Evolutionary conservation across 2,888 invertebrate genomes (phyloP).

Genomic region (Pollenia griseotomentosa): DNA sequence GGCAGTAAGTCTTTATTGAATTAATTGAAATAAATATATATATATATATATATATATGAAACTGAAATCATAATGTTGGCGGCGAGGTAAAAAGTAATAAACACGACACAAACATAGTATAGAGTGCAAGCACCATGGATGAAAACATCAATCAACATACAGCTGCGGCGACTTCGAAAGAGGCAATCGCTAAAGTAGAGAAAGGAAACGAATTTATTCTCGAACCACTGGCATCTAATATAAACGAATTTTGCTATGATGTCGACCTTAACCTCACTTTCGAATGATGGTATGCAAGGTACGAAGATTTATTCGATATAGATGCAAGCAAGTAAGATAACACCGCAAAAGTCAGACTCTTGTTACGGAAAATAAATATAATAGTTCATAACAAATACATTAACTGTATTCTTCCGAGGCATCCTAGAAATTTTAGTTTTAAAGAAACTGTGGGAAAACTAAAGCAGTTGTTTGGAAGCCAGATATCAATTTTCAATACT

Average conservation of each 20-base stretch:
- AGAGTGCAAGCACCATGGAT: too few species aligned
- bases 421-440: slow-evolving; percentile 58
- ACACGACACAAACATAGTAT: too few species aligned
- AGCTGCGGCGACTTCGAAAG: not conserved
- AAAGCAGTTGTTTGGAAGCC: slow-evolving; percentile 13
- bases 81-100: too few species aligned
- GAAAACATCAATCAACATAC: not conserved
- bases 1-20: too few species aligned
- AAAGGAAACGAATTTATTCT: slow-evolving; percentile 55
- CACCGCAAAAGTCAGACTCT: slow-evolving; percentile 67
- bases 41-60: too few species aligned
- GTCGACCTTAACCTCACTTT: slow-evolving; percentile 71
- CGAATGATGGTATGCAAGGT: slow-evolving; percentile 63
- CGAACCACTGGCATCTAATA: slow-evolving; percentile 64
- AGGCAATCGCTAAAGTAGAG: not conserved
- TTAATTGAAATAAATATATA: too few species aligned
- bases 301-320: not conserved
- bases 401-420: slow-evolving; percentile 70
- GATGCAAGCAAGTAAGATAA: slow-evolving; percentile 65
- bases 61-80: too few species aligned
- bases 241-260: slow-evolving; percentile 65
- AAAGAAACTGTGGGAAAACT: slow-evolving; percentile 58
- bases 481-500: not conserved
- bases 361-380: not conserved
- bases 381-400: not conserved